Base-by-base conservation (phyloP, 1,140 invertebrate species). In the Zaprionus taronus region DNA sequence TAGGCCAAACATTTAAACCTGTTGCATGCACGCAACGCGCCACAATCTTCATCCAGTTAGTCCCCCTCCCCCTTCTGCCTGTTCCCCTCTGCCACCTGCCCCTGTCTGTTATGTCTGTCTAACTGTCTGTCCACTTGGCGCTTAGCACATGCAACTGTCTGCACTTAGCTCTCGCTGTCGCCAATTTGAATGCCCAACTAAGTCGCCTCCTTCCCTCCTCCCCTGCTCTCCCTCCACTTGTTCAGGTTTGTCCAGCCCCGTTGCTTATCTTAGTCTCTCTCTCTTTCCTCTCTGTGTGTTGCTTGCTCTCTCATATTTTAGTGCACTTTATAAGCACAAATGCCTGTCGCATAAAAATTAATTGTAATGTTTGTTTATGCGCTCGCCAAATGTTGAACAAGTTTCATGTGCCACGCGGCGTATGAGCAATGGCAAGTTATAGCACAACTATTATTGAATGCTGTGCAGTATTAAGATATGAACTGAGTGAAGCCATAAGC, bases 301-400 rank as follows among this genome's bases (percentile, higher is more conserved):
- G 62, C 17, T 51, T 55, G 49, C 60, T 77, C 56, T 51, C 38
- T 73, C 70, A 90, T 89, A 90, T 85, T 85, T 90, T 85, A 72
- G 86, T 72, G 20, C 66, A 90, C 71, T 89, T 90, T 90, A 90
- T 90, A 90, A 89, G 85, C 81, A 80, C 71, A 89, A 89, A 90
- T 89, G 84, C 80, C 81, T 89, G 84, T 89, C 84, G 79, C 81
- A 89, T 89, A 89, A 89, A 89, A 90, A 81, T 85, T 90, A 90
- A 90, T 90, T 90, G 86, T 90, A 82, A 90, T 90, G 80, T 90
- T 90, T 90, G 82, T 90, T 90, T 90, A 90, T 89, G 85, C 73
- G 85, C 77, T 85, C 82, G 67, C 67, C n/a, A 74, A 78, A 68
- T 79, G 77, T 81, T 72, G 68, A 78, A 78, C 78, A 74, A 74